Evolutionary conservation across 1,140 invertebrate species (phyloP), one percentile per base, ranked within the genome.

Genomic region (Camponotus floridanus): DNA sequence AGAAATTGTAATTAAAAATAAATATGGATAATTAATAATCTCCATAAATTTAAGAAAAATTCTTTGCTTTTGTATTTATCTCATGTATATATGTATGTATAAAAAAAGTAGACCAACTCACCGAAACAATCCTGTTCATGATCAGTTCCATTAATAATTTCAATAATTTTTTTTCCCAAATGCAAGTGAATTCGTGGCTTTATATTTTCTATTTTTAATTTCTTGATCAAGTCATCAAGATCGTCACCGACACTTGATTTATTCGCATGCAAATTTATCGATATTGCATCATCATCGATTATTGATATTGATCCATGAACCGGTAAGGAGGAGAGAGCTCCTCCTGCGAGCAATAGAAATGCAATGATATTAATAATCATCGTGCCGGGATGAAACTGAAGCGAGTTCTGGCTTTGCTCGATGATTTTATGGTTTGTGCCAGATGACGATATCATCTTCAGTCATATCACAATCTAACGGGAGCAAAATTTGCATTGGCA

Each of bases 371-470:
- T 61, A 70, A 81, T 73, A 3, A 83, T 18, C 79, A 83, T 74
- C 7, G 45, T 74, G 51, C 5, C n/a, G 48, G 31, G 13, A 36
- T 15, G n/a, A 74, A 26, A 74, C 79, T 83, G 68, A 83, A 83
- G n/a, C 31, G 26, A 74, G 31, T 61, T 11, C 26, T 8, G 3
- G 11, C 13, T 45, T 62, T 3, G 68, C 68, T 3, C 45, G 55
- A 83, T 83, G 68, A 73, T 74, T 83, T 83, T 83, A 83, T 83
- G 39, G 18, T 3, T 61, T 21, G 39, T 39, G 11, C 31, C 9
- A 55, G 18, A 71, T 9, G n/a, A 8, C 67, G 3, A 81, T 21
- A 61, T 81, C 55, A 45, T 48, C 45, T 36, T 18, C 26, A 21
- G 11, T 42, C 0, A 21, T 48, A 71, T 74, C 13, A 9, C 21